Percentiles rank a stretch among this genome's conserved stretches.
Conservation (phyloP, 2,797 vertebrate species). For the Fistularia commersonii region DNA sequence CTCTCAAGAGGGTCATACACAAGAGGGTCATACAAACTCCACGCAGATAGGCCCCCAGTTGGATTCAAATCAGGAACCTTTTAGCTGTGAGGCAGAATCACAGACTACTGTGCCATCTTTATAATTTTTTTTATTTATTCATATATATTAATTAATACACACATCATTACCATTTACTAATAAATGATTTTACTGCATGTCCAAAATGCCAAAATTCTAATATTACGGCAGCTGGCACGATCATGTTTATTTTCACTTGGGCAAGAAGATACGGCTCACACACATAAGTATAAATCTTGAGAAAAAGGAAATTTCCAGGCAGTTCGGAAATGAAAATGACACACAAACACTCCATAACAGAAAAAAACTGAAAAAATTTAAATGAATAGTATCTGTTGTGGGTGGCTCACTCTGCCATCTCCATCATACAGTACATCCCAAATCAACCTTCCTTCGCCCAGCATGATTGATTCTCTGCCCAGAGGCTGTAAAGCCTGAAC, state of each 20-base stretch:
- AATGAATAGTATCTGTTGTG: slow-evolving; percentile 49
- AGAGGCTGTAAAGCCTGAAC: slow-evolving; percentile 69
- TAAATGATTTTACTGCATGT: slow-evolving; percentile 64
- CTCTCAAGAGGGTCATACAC: too few species aligned
- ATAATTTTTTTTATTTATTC: too few species aligned
- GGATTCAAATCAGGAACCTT: too few species aligned
- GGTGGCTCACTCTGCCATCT: slow-evolving; percentile 29
- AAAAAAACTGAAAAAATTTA: slow-evolving; percentile 56
- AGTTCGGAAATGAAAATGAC: slow-evolving; percentile 42
- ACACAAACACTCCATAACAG: slow-evolving; percentile 36
- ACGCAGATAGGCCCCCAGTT: too few species aligned
- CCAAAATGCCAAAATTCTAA: slow-evolving; percentile 41
- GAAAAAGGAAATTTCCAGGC: slow-evolving; percentile 30
- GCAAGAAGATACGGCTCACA: slow-evolving; percentile 38
- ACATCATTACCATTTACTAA: slow-evolving; percentile 9
- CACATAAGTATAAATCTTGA: slow-evolving; percentile 3
- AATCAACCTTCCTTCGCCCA: slow-evolving; percentile 35
- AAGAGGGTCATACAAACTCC: too few species aligned
- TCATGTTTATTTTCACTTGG: slow-evolving; percentile 35
- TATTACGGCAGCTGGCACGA: slow-evolving; percentile 34
- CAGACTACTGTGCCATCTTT: too few species aligned
- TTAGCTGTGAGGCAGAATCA: too few species aligned
- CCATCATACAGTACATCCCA: slow-evolving; percentile 19
- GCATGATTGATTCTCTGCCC: slow-evolving; percentile 65
- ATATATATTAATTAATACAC: too few species aligned